phyloP scores from a whole-genome alignment of 1,140 invertebrate genomes.

The Cotesia glomerata region DNA sequence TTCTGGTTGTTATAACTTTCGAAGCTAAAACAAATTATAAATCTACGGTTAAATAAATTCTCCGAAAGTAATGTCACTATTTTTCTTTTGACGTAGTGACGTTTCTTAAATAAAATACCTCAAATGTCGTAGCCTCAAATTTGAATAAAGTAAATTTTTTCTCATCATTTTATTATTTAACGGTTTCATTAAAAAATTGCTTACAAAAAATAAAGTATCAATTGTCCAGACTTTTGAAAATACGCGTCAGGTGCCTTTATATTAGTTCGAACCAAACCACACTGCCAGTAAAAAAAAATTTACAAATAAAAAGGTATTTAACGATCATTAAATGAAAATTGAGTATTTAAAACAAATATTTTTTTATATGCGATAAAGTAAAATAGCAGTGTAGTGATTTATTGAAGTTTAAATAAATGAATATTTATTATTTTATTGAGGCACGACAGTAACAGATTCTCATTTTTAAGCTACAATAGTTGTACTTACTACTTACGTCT shows the following conservation, averaged over 20 bases:
- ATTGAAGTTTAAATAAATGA: conserved; percentile 5
- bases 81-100: conserved; percentile 25
- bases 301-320: neutral
- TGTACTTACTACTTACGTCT: conserved; percentile 59
- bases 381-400: too few species aligned
- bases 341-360: too few species aligned
- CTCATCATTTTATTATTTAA: too few species aligned
- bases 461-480: conserved; percentile 62
- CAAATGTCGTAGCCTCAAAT: conserved; percentile 57
- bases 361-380: too few species aligned
- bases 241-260: neutral
- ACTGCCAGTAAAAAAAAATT: neutral
- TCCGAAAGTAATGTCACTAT: conserved; percentile 40
- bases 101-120: conserved; percentile 57
- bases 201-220: too few species aligned
- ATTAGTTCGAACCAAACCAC: neutral
- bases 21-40: conserved; percentile 43
- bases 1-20: conserved; percentile 62
- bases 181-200: too few species aligned
- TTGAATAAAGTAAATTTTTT: conserved; percentile 12
- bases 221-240: too few species aligned
- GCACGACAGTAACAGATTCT: conserved; percentile 57
- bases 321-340: too few species aligned
- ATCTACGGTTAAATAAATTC: conserved; percentile 46
- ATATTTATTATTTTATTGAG: conserved; percentile 41